Evolutionary conservation across 2,888 invertebrate genomes (phyloP), one percentile per base, ranked within the genome.

Genomic region (Bellardia bayeri): DNA sequence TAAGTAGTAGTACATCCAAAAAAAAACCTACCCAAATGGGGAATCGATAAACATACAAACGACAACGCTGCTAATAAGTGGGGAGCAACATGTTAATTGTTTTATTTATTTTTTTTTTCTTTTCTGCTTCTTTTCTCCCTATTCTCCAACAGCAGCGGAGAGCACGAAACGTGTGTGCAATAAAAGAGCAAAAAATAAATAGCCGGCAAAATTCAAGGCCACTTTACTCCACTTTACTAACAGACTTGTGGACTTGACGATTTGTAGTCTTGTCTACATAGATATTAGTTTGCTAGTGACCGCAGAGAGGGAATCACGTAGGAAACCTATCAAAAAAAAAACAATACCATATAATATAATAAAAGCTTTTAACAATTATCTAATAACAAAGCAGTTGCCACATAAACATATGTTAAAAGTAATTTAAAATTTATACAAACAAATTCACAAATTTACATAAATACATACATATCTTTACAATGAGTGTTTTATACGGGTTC

Each of bases 401-500:
- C 58, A 64, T 49, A 45, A 69, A 61, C 13, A 79, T 45, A 23
- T 66, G n/a, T 16, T 37, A n/a, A 33, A 58, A 30, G 16, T 16
- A 42, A 23, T 2, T n/a, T 40, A 64, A 64, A 16, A 42, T 64
- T 64, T 7, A 37, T 45, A 54, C 8, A 23, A 51, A 68, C 30
- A 14, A 40, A 23, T 37, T 45, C 4, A n/a, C 11, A 56, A 54
- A 66, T 2, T 45, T 54, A 58, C n/a, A 49, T 66, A 51, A 63
- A 37, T 45, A 58, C 23, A 23, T 23, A 23, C 23, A 30, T 58
- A 69, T 23, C 8, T 37, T 5, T 40, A 85, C 66, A 23, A 89
- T 89, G 90, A 89, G 72, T 85, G 54, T 86, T 16, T 79, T 90
- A 33, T 83, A 88, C 66, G 88, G 88, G 49, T 66, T 89, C n/a